Evolutionary conservation across 2,888 invertebrate genomes (phyloP).

Genomic region (Drosophila paracracens): DNA sequence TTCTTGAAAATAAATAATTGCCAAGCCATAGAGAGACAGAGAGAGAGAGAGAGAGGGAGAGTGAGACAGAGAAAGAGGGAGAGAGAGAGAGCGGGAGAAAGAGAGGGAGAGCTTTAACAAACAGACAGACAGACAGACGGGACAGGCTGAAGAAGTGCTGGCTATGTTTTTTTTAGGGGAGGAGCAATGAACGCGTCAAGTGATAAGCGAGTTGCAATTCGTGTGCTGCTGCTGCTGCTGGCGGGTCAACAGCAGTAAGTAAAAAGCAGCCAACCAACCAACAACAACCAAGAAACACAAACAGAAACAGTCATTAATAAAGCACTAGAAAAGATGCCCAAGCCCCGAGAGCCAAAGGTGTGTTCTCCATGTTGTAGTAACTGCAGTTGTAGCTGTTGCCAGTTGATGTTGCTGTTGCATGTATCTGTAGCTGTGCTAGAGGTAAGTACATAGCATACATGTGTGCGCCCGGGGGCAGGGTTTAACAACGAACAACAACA

Average conservation of each 20-base stretch:
- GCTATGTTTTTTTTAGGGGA: constrained; percentile 35
- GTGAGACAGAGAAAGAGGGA: not conserved
- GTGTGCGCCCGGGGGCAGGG: constrained; percentile 73
- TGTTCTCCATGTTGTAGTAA: constrained; percentile 25
- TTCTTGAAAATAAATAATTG: constrained; percentile 18
- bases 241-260: constrained; percentile 42
- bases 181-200: constrained; percentile 52
- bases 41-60: too few relatives aligned
- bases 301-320: constrained; percentile 48
- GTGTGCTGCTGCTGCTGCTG: constrained; percentile 35
- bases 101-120: constrained; percentile 10
- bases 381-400: constrained; percentile 8
- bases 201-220: constrained; percentile 49
- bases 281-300: constrained; percentile 37
- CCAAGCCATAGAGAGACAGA: not conserved
- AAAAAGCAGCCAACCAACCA: constrained; percentile 42
- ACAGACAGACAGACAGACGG: constrained; percentile 17
- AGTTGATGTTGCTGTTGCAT: constrained; percentile 12
- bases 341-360: constrained; percentile 47
- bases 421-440: constrained; percentile 35
- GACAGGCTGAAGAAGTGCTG: not conserved
- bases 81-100: not conserved
- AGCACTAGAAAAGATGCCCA: constrained; percentile 33
- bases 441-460: constrained; percentile 44
- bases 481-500: constrained; percentile 65